These are phyloP conservation scores for Leptodactylus fallax DNA, from an alignment of 2,797 vertebrate genomes.

Conservation along the genomic window DNA sequence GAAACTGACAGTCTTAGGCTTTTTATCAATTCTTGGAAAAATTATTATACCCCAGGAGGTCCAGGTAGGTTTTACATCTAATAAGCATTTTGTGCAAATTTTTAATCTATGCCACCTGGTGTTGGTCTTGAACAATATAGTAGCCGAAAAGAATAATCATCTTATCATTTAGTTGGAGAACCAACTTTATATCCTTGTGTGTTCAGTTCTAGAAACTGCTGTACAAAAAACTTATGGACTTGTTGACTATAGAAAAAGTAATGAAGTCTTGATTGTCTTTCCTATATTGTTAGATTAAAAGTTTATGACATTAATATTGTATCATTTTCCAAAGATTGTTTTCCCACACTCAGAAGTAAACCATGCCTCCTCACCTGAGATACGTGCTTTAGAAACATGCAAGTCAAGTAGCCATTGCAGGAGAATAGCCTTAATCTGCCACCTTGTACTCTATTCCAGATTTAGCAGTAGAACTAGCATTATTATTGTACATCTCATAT, in stretches of 20 bases:
- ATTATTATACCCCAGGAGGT: constrained; percentile 80
- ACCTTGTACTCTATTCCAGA: neutral
- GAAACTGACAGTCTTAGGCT: constrained; percentile 81
- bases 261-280: too few relatives aligned
- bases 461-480: neutral
- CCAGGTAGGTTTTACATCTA: constrained; percentile 78
- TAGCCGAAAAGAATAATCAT: too few relatives aligned
- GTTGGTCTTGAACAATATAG: too few relatives aligned
- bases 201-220: too few relatives aligned
- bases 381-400: neutral
- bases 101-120: neutral
- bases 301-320: too few relatives aligned
- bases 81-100: neutral
- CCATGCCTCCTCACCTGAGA: neutral
- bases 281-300: too few relatives aligned
- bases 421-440: neutral
- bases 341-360: neutral
- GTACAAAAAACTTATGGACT: too few relatives aligned
- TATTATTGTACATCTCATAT: neutral
- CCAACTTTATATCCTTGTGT: too few relatives aligned
- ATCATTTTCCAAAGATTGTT: too few relatives aligned
- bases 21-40: constrained; percentile 86
- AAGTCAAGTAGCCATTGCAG: neutral
- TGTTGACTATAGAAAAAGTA: too few relatives aligned
- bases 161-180: too few relatives aligned